phyloP scores from a whole-genome alignment of 2,797 vertebrate species.

The Scyliorhinus canicula region DNA sequence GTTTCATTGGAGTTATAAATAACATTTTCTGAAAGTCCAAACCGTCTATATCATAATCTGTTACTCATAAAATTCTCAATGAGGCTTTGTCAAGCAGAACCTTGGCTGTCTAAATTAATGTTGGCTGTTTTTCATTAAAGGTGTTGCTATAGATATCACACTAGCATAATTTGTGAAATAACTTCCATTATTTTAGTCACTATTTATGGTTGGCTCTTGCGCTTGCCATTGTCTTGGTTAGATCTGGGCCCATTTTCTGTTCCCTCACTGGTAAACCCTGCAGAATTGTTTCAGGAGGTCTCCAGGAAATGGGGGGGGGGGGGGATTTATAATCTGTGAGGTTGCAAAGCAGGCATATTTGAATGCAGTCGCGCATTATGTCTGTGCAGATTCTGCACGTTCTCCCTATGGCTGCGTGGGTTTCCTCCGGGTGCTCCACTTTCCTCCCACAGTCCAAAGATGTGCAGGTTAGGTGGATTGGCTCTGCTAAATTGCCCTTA shows the following conservation, averaged over 20 bases:
- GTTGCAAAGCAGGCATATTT: too few species aligned
- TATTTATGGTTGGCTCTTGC: neutral
- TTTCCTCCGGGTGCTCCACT: too few species aligned
- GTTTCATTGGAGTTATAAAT: neutral
- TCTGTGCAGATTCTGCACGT: too few species aligned
- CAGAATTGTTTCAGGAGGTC: too few species aligned
- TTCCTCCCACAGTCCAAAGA: too few species aligned
- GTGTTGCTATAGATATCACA: neutral
- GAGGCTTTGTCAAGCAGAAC: neutral
- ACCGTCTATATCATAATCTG: neutral
- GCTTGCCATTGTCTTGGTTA: neutral
- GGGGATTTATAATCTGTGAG: too few species aligned
- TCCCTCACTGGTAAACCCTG: too few species aligned
- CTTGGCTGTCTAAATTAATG: neutral
- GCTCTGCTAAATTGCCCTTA: too few species aligned
- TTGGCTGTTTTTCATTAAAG: neutral
- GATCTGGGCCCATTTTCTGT: neutral
- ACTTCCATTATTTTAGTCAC: neutral
- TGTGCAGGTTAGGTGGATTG: too few species aligned
- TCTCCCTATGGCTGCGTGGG: too few species aligned
- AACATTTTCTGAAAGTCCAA: neutral
- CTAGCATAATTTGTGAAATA: neutral
- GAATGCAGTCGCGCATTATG: too few species aligned
- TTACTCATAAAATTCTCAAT: neutral
- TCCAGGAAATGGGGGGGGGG: too few species aligned